Conservation (phyloP, 2,888 invertebrate species). For the Deroplatys truncata region DNA sequence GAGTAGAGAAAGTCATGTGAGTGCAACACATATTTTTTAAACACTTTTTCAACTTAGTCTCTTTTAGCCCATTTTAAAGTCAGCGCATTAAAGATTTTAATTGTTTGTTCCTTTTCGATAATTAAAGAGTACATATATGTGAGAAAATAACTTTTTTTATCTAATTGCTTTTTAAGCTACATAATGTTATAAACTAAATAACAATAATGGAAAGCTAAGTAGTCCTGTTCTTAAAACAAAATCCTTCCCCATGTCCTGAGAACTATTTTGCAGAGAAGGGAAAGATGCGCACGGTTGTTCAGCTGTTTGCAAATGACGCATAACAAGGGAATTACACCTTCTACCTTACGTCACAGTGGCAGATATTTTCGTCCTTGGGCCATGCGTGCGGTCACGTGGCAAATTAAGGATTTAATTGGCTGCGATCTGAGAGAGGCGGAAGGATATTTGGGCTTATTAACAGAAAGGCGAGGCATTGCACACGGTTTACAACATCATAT, state of each 20-base stretch:
- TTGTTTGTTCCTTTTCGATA: too few species aligned
- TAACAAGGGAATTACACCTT: neutral
- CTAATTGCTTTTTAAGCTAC: too few species aligned
- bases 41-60: too few species aligned
- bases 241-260: neutral
- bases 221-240: neutral
- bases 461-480: neutral
- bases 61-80: too few species aligned
- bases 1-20: too few species aligned
- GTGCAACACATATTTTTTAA: too few species aligned
- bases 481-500: neutral
- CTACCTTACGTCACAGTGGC: neutral
- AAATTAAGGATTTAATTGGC: neutral
- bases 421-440: neutral
- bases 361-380: neutral
- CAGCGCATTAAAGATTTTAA: too few species aligned
- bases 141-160: too few species aligned
- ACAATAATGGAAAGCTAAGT: too few species aligned
- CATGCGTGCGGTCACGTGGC: neutral
- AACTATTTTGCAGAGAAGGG: neutral
- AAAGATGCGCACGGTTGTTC: neutral
- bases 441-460: neutral
- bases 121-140: too few species aligned
- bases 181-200: too few species aligned
- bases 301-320: neutral